Evolutionary conservation across 2,797 vertebrate species (phyloP).

Genomic region (Furcifer pardalis): DNA sequence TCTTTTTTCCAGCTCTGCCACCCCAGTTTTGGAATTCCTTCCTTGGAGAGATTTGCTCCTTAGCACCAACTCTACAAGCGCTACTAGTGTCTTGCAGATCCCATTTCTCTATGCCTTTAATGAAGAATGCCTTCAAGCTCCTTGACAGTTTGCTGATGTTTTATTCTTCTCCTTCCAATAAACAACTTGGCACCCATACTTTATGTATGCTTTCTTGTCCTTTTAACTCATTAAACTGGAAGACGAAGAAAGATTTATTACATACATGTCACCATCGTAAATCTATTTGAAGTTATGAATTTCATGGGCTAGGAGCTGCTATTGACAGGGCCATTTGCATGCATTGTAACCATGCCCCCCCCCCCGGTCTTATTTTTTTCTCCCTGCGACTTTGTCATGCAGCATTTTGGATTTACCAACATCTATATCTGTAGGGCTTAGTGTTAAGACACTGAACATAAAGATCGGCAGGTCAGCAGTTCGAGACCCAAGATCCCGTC

Average conservation of each 20-base stretch:
- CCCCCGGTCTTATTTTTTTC: no score
- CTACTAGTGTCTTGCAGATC: no score
- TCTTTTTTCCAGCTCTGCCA: neutral
- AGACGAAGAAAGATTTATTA: neutral
- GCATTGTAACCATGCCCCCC: no score
- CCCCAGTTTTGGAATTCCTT: neutral
- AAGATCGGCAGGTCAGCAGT: no score
- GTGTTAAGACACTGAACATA: no score
- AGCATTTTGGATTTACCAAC: no score
- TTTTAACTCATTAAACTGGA: neutral
- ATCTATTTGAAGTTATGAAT: neutral
- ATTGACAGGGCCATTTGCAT: no score
- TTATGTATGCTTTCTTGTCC: neutral
- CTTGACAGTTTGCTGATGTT: neutral
- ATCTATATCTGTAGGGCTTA: no score
- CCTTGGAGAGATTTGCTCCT: neutral
- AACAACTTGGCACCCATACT: neutral
- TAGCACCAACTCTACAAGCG: no score
- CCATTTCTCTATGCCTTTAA: neutral
- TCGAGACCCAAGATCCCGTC: no score
- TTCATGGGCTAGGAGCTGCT: neutral
- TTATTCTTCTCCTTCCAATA: neutral
- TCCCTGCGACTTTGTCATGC: no score
- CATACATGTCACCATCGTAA: neutral
- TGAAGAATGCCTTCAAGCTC: neutral